Base-by-base conservation (phyloP, 2,888 invertebrate species). In the Sicus ferrugineus region DNA sequence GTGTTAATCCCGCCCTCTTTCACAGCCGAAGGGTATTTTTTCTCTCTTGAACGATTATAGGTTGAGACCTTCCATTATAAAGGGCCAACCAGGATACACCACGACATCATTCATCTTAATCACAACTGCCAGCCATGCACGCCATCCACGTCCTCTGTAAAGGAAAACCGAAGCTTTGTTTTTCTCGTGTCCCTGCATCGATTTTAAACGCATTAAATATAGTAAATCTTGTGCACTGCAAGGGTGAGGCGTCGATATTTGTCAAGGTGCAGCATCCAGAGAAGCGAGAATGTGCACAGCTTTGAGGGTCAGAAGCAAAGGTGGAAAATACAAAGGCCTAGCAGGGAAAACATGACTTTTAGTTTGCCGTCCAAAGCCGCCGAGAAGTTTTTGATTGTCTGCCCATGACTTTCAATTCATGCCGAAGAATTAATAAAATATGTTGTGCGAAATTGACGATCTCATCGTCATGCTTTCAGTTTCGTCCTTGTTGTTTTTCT, bases 371-470 rank as follows among this genome's bases (percentile, higher is more conserved):
- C 14, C 14, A 7, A 38, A 38, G 7, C 7, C 38, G 14, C 38
- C 38, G 38, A 38, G 38, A 38, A 9, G 2, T 23, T 54, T 14
- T 54, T 54, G 28, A 54, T 54, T 23, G 30, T 59, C 21, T 3
- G 14, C n/a, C 46, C 67, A 30, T 59, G 59, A 59, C 67, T 59
- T 42, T 67, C 48, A 34, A 59, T 67, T 67, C 48, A 23, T 67
- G 19, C 38, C 23, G 54, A 31, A 38, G 21, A 34, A 23, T 26
- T 21, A 52, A 59, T 54, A 14, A 42, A 66, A 54, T 67, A 56
- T 67, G 42, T 21, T 59, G 58, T n/a, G n/a, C n/a, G n/a, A n/a
- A n/a, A n/a, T n/a, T n/a, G n/a, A n/a, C n/a, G n/a, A n/a, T n/a
- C n/a, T n/a, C n/a, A n/a, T n/a, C n/a, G n/a, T n/a, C n/a, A n/a